Evolutionary conservation across 2,888 invertebrate species (phyloP).

Genomic region (Dolichomitus sp.): DNA sequence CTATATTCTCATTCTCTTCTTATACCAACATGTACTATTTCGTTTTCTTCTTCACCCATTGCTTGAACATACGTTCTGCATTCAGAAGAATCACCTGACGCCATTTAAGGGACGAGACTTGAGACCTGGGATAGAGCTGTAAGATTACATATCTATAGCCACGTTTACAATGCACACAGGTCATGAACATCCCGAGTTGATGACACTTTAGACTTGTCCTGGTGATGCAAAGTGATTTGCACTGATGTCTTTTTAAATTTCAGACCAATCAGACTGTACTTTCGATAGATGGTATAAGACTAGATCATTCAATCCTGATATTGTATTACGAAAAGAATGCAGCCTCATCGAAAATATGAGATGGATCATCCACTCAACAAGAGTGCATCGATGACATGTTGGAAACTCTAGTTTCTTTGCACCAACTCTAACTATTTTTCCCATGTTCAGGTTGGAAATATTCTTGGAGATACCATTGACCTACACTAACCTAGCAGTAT

Average conservation of each 20-base stretch:
- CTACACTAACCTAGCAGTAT: too few species aligned
- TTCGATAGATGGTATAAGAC: too few species aligned
- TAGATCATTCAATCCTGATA: neutral
- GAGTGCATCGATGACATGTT: neutral
- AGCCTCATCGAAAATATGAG: too few species aligned
- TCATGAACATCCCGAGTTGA: neutral
- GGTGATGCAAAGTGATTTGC: neutral
- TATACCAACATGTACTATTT: constrained; percentile 25
- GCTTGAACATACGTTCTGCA: constrained; percentile 28
- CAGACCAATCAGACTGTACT: neutral
- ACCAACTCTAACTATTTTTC: neutral
- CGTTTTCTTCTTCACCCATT: constrained; percentile 22
- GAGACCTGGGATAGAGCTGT: constrained; percentile 23
- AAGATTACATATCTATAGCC: constrained; percentile 1
- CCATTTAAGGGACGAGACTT: constrained; percentile 44
- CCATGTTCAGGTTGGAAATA: neutral
- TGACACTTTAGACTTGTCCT: neutral
- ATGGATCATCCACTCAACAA: too few species aligned
- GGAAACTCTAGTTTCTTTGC: neutral
- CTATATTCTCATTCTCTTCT: constrained; percentile 26
- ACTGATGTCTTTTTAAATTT: neutral
- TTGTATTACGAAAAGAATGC: neutral
- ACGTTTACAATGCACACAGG: neutral
- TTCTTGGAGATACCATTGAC: neutral
- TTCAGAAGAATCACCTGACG: constrained; percentile 32